Base-by-base conservation (phyloP, 1,140 invertebrate species). In the Agrilus planipennis region DNA sequence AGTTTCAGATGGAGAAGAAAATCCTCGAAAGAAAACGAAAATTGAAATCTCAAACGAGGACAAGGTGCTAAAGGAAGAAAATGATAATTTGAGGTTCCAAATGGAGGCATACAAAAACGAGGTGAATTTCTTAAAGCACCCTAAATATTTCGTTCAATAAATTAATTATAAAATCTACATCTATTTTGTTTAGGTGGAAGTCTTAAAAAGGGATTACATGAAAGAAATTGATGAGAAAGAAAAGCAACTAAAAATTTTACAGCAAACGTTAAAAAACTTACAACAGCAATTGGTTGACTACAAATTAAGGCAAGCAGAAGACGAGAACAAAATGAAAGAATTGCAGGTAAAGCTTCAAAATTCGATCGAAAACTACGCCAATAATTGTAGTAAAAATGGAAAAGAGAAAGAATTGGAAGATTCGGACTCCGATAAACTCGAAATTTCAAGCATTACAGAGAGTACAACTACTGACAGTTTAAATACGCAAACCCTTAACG, bases 51-150 rank as follows among this genome's bases (percentile, higher is more conserved):
- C 58, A 3, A 60, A 54, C 34, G 67, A 70, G 37, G 67, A 70
- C 41, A 57, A 57, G 9, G 55, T 57, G 35, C 55, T 65, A 4
- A 61, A 89, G 72, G 85, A 89, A 46, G 89, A 91, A 57, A 93
- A 92, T 61, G 89, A 94, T 47, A 85, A 80, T 50, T 67, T 96
- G 20, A 76, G 83, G 30, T 92, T 89, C 65, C 89, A 95, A 69
- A 59, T 95, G 48, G 89, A 93, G 64, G 90, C 89, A 0, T 92
- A 90, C 50, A 90, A 91, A 58, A 93, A 93, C 67, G 91, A 94
- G 68, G 81, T 83, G 39, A 15, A 25, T 25, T 25, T 25, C 22
- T 25, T 5, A 25, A 25, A 11, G n/a, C n/a, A 11, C 22, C n/a
- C 22, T 11, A 6, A 25, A 5, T 25, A 25, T 7, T 25, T 25